Conservation (phyloP, 2,797 vertebrate species). For the Tadarida brasiliensis region DNA sequence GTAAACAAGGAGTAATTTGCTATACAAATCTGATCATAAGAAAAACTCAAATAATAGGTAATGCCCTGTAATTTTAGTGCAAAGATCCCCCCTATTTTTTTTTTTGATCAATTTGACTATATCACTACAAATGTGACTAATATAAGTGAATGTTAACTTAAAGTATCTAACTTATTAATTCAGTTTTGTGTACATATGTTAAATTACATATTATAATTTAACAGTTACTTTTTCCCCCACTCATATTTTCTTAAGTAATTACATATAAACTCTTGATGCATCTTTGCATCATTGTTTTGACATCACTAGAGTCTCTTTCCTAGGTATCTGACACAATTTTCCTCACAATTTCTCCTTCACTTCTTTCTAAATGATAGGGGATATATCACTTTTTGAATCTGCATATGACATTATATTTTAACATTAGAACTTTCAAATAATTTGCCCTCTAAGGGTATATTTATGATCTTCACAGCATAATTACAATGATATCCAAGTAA, state of each 20-base stretch:
- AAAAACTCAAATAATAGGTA: conserved; percentile 11
- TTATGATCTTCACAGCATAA: background rate
- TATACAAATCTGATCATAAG: background rate
- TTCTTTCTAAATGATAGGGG: background rate
- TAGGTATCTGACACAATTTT: conserved; percentile 11
- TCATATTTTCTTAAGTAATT: conserved; percentile 5
- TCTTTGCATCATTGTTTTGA: background rate
- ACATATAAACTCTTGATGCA: background rate
- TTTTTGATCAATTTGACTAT: conserved; percentile 30
- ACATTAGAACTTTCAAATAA: conserved; percentile 42
- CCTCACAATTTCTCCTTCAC: background rate
- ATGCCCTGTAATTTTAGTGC: background rate
- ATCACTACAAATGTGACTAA: background rate
- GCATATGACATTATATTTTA: background rate
- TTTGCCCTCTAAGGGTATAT: background rate
- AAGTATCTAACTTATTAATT: background rate
- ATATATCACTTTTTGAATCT: background rate
- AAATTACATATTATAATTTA: background rate
- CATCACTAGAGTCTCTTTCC: background rate
- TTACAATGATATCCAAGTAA: background rate
- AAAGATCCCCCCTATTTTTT: background rate
- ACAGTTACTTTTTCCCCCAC: background rate
- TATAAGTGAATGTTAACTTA: background rate
- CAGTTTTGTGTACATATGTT: background rate
- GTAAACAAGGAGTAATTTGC: background rate